A percentile compares a stretch with the other conserved stretches of the same genome.
These are phyloP conservation scores for Papilio glaucus DNA, from an alignment of 1,140 invertebrate genomes.

Conservation along the genomic window DNA sequence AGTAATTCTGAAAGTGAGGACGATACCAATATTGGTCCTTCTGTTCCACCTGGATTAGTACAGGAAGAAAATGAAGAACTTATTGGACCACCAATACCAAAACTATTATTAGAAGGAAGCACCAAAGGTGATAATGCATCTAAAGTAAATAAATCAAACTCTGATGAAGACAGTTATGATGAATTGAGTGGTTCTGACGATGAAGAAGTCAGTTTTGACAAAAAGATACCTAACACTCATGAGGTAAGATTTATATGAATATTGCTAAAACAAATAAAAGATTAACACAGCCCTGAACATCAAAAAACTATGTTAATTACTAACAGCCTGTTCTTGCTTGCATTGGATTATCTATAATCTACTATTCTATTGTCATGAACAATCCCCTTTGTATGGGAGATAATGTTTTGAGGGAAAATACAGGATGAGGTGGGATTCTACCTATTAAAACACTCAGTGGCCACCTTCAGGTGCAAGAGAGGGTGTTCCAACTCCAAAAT, in stretches of 20 bases:
- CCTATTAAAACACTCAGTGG: no score
- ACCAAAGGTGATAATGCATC: slow-evolving; percentile 41
- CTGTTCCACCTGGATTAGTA: slow-evolving; percentile 73
- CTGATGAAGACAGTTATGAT: slow-evolving; percentile 80
- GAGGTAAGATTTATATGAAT: slow-evolving; percentile 81
- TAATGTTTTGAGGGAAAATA: no score
- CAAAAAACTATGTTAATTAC: no score
- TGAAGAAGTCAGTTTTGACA: slow-evolving; percentile 82
- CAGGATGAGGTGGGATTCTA: no score
- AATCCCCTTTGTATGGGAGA: no score
- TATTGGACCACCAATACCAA: slow-evolving; percentile 62
- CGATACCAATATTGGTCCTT: slow-evolving; percentile 84
- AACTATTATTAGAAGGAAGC: slow-evolving; percentile 44
- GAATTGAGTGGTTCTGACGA: slow-evolving; percentile 84
- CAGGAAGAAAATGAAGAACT: slow-evolving; percentile 47
- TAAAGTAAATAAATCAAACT: slow-evolving; percentile 51
- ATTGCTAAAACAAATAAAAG: not conserved
- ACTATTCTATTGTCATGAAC: no score
- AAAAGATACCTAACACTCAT: slow-evolving; percentile 90
- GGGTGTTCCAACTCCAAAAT: no score
- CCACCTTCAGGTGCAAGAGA: no score
- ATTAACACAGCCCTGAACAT: not conserved
- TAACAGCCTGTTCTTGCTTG: no score
- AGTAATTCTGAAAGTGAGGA: slow-evolving; percentile 62
- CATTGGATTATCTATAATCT: no score